These are phyloP conservation scores for Lontra canadensis DNA, from an alignment of 2,113 vertebrate genomes.

Conservation along the genomic window DNA sequence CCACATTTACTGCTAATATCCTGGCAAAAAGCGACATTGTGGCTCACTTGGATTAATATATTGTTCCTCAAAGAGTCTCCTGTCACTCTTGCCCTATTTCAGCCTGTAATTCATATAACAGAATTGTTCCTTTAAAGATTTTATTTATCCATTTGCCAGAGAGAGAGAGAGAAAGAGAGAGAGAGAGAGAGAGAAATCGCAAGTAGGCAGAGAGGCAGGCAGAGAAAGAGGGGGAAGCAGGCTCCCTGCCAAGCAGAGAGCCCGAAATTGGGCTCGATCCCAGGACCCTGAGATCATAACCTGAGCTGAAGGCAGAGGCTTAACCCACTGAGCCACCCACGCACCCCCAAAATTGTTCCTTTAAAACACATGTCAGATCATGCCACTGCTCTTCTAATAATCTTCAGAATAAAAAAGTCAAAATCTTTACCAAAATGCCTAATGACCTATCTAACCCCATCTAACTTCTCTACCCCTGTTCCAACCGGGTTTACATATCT, in stretches of 20 bases:
- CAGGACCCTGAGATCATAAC: too few species aligned
- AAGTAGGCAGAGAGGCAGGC: too few species aligned
- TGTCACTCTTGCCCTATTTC: not conserved
- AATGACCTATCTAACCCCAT: not conserved
- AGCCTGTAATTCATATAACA: not conserved
- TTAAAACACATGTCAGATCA: not conserved
- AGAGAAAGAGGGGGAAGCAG: too few species aligned
- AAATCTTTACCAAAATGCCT: not conserved
- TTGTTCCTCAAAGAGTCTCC: not conserved
- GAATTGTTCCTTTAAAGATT: constrained; percentile 30
- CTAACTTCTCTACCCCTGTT: not conserved
- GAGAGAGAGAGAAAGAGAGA: too few species aligned
- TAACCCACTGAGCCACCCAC: too few species aligned
- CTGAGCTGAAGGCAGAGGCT: too few species aligned
- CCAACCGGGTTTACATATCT: not conserved
- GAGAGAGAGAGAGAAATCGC: too few species aligned
- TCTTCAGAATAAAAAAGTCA: not conserved
- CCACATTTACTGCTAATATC: not conserved
- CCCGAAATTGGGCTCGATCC: too few species aligned
- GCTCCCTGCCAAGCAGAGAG: too few species aligned
- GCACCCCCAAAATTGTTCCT: not conserved
- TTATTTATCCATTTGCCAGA: too few species aligned
- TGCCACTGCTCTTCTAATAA: not conserved
- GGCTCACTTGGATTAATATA: not conserved
- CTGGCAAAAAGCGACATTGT: not conserved